A percentile compares a stretch with the other conserved stretches of the same genome.
These are phyloP conservation scores for Myocastor coypus DNA, from an alignment of 2,113 vertebrate genomes.

Conservation along the genomic window DNA sequence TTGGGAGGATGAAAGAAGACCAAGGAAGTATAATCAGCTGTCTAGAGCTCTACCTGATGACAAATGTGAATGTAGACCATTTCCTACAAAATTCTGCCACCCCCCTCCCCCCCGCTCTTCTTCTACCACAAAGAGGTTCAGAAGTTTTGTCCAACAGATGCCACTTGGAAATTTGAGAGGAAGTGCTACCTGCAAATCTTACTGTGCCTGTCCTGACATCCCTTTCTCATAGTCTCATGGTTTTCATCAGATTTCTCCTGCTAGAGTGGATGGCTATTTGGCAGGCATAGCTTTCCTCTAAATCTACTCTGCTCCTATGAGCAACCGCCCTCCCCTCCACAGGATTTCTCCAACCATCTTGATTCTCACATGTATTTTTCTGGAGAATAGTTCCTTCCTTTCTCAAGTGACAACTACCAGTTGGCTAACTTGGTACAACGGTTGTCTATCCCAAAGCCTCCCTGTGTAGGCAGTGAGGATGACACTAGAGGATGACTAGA, in stretches of 20 bases:
- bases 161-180: too few relatives aligned
- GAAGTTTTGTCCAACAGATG: neutral
- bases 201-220: neutral
- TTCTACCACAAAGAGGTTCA: neutral
- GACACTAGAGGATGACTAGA: neutral
- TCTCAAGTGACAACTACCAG: neutral
- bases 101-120: neutral
- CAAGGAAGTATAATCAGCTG: neutral
- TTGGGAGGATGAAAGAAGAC: neutral
- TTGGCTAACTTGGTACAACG: neutral
- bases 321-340: neutral
- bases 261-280: neutral
- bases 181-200: neutral
- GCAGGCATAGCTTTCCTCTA: neutral
- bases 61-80: neutral
- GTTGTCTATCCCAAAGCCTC: neutral
- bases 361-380: neutral
- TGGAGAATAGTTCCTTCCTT: neutral
- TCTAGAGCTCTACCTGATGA: neutral
- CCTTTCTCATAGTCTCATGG: neutral
- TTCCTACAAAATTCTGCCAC: neutral
- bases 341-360: neutral
- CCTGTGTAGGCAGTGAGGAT: neutral
- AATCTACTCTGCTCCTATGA: neutral
- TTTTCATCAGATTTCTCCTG: neutral